A percentile compares a stretch with the other conserved stretches of the same genome.
These are phyloP conservation scores for Peromyscus nudipes DNA, from an alignment of 2,797 vertebrate genomes.

Conservation along the genomic window DNA sequence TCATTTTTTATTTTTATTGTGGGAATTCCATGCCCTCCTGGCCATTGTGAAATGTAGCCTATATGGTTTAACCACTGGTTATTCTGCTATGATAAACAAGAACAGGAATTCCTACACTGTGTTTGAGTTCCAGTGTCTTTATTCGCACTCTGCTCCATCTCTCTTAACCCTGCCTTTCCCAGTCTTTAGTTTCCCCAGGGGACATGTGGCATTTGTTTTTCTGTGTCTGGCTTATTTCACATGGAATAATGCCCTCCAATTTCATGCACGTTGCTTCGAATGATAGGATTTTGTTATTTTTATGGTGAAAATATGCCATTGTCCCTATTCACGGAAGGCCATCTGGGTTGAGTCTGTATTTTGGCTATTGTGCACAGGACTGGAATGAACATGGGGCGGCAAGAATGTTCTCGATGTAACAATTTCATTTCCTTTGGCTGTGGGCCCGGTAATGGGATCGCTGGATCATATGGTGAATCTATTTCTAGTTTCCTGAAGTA, in stretches of 20 bases:
- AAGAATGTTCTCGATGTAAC: neutral
- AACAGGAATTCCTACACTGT: neutral
- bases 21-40: neutral
- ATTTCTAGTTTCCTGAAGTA: neutral
- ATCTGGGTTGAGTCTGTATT: neutral
- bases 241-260: neutral
- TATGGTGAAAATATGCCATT: neutral
- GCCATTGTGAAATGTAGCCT: neutral
- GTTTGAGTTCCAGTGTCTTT: neutral
- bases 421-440: neutral
- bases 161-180: neutral
- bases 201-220: neutral
- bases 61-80: neutral
- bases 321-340: neutral
- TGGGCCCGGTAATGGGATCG: neutral
- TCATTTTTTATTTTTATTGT: neutral
- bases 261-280: neutral
- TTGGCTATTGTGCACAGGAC: neutral
- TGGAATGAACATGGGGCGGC: neutral
- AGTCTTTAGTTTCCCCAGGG: neutral
- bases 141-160: neutral
- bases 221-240: neutral
- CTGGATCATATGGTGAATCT: neutral
- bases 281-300: neutral
- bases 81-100: neutral